These are phyloP conservation scores for Drosophila kanekoi DNA, from an alignment of 2,888 invertebrate genomes.

Conservation along the genomic window DNA sequence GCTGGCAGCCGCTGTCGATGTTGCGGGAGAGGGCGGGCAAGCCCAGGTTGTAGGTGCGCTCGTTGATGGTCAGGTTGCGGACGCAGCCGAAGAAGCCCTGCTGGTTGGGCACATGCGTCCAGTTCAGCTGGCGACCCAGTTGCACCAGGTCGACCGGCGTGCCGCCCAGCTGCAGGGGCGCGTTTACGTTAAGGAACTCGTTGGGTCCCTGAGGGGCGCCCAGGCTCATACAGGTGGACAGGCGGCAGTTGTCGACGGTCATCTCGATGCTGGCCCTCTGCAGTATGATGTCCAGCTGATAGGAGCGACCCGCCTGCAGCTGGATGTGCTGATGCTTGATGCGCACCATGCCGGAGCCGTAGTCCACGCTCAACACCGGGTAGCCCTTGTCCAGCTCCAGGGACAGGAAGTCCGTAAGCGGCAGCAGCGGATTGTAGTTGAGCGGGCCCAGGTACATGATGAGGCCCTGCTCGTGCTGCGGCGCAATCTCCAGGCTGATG, in stretches of 20 bases:
- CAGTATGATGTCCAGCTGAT: conserved; percentile 93
- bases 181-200: conserved; percentile 92
- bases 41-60: conserved; percentile 95
- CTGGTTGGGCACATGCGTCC: conserved; percentile 89
- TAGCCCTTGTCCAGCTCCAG: conserved; percentile 94
- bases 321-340: conserved; percentile 89
- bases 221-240: conserved; percentile 90
- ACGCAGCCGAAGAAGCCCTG: conserved; percentile 95
- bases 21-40: conserved; percentile 90
- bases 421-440: conserved; percentile 87
- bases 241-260: conserved; percentile 91
- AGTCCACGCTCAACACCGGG: conserved; percentile 93
- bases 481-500: conserved; percentile 92
- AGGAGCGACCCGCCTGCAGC: conserved; percentile 93
- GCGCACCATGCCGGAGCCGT: conserved; percentile 92
- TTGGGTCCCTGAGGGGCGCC: conserved; percentile 90
- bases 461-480: conserved; percentile 91
- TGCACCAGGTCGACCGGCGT: conserved; percentile 88
- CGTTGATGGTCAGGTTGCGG: conserved; percentile 94
- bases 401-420: conserved; percentile 94
- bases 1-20: conserved; percentile 91
- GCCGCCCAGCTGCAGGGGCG: conserved; percentile 95
- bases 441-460: conserved; percentile 96
- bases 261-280: conserved; percentile 89
- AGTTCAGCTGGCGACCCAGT: conserved; percentile 88